A percentile compares a stretch with the other conserved stretches of the same genome.
Evolutionary conservation across 2,113 vertebrate species (phyloP).

Genomic region (Oplegnathus fasciatus): DNA sequence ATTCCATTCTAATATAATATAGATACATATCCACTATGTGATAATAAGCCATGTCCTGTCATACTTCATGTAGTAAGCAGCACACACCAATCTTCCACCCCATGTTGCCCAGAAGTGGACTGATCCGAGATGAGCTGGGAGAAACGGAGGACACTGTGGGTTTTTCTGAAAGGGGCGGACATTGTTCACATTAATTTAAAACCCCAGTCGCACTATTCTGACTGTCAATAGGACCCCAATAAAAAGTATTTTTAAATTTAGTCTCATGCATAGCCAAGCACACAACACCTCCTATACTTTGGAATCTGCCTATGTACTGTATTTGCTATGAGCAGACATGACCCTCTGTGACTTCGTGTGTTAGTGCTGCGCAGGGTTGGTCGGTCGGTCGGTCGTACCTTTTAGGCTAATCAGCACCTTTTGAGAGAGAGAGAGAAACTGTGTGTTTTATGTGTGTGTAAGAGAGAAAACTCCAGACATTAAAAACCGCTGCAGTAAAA

Average conservation of each 20-base stretch:
- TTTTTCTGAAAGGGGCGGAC: conserved; percentile 64
- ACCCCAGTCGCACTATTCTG: conserved; percentile 31
- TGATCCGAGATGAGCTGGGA: conserved; percentile 50
- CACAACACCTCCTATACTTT: conserved; percentile 63
- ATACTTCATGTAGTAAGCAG: conserved; percentile 70
- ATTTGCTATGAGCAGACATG: conserved; percentile 59
- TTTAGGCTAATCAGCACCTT: conserved; percentile 74
- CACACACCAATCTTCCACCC: conserved; percentile 30
- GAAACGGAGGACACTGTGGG: conserved; percentile 46
- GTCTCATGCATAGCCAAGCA: conserved; percentile 85
- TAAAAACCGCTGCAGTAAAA: conserved; percentile 70
- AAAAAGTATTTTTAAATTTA: conserved; percentile 74
- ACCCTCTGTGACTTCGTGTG: conserved; percentile 37
- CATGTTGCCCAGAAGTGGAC: conserved; percentile 13
- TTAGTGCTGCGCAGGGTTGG: conserved; percentile 49
- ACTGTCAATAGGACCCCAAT: conserved; percentile 47
- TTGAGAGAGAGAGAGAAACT: conserved; percentile 46
- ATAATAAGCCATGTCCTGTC: conserved; percentile 72
- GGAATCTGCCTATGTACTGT: conserved; percentile 60
- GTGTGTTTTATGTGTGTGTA: conserved; percentile 32
- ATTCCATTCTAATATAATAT: conserved; percentile 76
- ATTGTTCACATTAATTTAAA: conserved; percentile 74
- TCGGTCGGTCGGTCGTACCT: conserved; percentile 67
- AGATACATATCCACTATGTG: conserved; percentile 78
- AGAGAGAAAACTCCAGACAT: conserved; percentile 44